phyloP scores from a whole-genome alignment of 1,140 invertebrate genomes.

The Bombus confusus region DNA sequence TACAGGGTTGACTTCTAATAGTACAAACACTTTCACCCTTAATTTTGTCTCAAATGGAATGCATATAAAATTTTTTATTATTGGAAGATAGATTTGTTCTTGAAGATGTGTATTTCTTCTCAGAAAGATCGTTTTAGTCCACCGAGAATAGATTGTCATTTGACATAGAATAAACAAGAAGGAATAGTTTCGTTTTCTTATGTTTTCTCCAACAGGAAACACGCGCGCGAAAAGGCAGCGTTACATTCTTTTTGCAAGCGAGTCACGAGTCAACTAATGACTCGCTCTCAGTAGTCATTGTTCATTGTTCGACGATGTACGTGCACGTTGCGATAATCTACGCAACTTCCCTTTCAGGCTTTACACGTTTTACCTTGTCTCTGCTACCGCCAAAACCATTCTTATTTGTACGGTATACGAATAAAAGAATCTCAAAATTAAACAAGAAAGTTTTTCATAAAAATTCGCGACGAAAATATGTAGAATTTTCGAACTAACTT shows the following conservation, averaged over 20 bases:
- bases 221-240: slow-evolving; percentile 30
- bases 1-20: no score
- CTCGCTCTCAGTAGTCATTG: slow-evolving; percentile 54
- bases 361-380: slow-evolving; percentile 29
- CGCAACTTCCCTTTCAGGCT: slow-evolving; percentile 40
- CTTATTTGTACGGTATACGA: background rate
- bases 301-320: slow-evolving; percentile 50
- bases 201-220: slow-evolving; percentile 20
- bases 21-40: no score
- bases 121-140: no score
- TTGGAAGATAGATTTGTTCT: no score
- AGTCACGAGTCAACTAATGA: slow-evolving; percentile 34
- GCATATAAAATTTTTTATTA: no score
- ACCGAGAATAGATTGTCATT: background rate
- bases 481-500: no score
- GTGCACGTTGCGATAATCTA: slow-evolving; percentile 46
- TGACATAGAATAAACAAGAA: background rate
- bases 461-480: no score
- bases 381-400: background rate
- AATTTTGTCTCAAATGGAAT: no score
- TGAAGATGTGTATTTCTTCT: no score
- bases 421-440: background rate
- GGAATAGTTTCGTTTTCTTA: slow-evolving; percentile 8
- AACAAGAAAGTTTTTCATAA: no score
- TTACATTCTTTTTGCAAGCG: slow-evolving; percentile 28